A percentile compares a stretch with the other conserved stretches of the same genome.
Conservation (phyloP, 2,797 vertebrate genomes). For the Pseudocheirus occidentalis region DNA sequence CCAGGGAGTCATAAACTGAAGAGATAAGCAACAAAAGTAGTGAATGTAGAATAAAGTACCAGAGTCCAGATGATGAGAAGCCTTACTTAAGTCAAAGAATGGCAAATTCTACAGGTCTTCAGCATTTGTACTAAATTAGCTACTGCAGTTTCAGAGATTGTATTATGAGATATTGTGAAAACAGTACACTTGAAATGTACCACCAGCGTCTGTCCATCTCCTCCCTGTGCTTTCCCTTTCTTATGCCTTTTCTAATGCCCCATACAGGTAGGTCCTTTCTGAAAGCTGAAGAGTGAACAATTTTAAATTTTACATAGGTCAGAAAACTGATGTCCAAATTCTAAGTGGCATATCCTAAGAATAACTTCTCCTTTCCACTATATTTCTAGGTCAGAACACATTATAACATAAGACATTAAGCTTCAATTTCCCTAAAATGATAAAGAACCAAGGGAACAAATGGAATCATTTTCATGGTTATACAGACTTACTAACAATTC, state of each 20-base stretch:
- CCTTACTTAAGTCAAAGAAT: conserved; percentile 15
- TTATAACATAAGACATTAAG: conserved; percentile 40
- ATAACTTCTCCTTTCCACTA: conserved; percentile 3
- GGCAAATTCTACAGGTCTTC: conserved; percentile 10
- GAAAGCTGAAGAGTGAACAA: neutral
- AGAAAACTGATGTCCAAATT: neutral
- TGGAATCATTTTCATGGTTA: conserved; percentile 54
- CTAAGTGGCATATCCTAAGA: neutral
- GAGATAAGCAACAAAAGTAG: conserved; percentile 30
- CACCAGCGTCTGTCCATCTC: neutral
- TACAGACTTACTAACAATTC: conserved; percentile 94
- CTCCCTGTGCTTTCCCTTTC: neutral
- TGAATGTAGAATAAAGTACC: neutral
- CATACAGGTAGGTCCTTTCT: neutral
- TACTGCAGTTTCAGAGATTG: conserved; percentile 6
- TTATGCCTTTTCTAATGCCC: neutral
- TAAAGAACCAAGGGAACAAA: neutral
- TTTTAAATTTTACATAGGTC: neutral
- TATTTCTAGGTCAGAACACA: conserved; percentile 39
- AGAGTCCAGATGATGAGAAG: conserved; percentile 13
- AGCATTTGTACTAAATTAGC: conserved; percentile 17
- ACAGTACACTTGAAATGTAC: neutral
- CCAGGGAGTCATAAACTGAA: neutral
- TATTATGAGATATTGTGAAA: conserved; percentile 15
- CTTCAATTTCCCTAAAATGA: conserved; percentile 45